Evolutionary conservation across 2,888 invertebrate species (phyloP).

Genomic region (Aplocera efformata): DNA sequence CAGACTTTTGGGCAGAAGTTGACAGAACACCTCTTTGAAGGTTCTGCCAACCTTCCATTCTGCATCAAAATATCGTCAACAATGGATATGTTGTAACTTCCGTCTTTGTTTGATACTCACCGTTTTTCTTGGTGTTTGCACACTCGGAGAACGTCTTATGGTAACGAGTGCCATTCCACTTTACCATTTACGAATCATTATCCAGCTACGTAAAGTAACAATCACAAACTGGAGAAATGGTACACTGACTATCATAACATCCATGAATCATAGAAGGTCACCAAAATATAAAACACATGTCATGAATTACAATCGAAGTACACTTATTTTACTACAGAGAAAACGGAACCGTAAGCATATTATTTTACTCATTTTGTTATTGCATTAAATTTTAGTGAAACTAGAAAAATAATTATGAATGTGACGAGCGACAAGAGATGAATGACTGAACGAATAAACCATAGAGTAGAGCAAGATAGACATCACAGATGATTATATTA

Average conservation of each 20-base stretch:
- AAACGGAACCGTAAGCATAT: slow-evolving; percentile 31
- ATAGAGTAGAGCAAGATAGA: too few relatives aligned
- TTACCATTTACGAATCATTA: slow-evolving; percentile 68
- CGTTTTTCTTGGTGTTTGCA: slow-evolving; percentile 76
- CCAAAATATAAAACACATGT: slow-evolving; percentile 35
- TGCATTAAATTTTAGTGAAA: slow-evolving; percentile 35
- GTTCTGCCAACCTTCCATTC: slow-evolving; percentile 22
- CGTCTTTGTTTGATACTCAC: slow-evolving; percentile 50
- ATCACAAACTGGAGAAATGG: slow-evolving; percentile 68
- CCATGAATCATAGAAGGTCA: slow-evolving; percentile 54
- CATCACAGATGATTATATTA: too few relatives aligned
- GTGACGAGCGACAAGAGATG: slow-evolving; percentile 12
- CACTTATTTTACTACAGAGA: slow-evolving; percentile 30
- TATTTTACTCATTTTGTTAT: slow-evolving; percentile 31
- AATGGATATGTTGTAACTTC: slow-evolving; percentile 25
- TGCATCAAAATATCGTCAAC: slow-evolving; percentile 32
- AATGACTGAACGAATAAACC: slow-evolving; percentile 1
- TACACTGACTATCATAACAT: slow-evolving; percentile 58
- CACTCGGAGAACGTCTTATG: slow-evolving; percentile 76
- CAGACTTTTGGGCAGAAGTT: too few relatives aligned
- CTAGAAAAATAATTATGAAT: slow-evolving; percentile 29
- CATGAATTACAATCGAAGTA: slow-evolving; percentile 35
- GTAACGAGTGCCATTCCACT: slow-evolving; percentile 79
- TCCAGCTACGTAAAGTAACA: slow-evolving; percentile 58
- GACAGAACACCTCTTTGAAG: not conserved